Conservation (phyloP, 2,797 vertebrate species). For the Pipistrellus pipistrellus region DNA sequence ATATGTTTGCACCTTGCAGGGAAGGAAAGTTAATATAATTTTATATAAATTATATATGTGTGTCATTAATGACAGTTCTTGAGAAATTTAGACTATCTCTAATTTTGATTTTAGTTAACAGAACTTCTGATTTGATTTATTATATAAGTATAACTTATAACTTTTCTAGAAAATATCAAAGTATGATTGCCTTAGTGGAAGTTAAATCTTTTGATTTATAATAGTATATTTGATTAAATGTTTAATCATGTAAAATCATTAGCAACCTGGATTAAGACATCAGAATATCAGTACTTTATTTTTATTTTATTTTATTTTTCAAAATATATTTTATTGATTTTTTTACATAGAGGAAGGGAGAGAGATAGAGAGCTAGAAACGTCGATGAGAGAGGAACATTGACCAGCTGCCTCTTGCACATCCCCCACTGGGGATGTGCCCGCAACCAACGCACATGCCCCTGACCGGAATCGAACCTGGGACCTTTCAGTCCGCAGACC, state of each 20-base stretch:
- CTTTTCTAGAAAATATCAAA: conserved; percentile 50
- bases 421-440: no score
- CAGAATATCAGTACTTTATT: conserved; percentile 41
- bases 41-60: background rate
- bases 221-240: conserved; percentile 39
- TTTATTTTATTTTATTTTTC: no score
- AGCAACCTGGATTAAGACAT: conserved; percentile 4
- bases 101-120: conserved; percentile 40
- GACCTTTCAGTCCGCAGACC: no score
- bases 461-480: no score
- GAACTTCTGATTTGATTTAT: conserved; percentile 54
- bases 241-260: conserved; percentile 21
- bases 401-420: no score
- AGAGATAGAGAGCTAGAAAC: no score
- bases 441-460: no score
- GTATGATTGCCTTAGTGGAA: background rate
- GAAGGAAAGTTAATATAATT: background rate
- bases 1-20: background rate
- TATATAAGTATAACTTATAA: background rate
- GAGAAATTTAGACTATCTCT: conserved; percentile 42
- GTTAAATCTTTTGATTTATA: conserved; percentile 37
- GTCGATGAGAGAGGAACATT: no score
- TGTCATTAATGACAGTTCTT: conserved; percentile 32
- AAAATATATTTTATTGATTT: no score
- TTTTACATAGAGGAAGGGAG: no score